Evolutionary conservation across 2,888 invertebrate species (phyloP).

Genomic region (Melinopterus prodromus): DNA sequence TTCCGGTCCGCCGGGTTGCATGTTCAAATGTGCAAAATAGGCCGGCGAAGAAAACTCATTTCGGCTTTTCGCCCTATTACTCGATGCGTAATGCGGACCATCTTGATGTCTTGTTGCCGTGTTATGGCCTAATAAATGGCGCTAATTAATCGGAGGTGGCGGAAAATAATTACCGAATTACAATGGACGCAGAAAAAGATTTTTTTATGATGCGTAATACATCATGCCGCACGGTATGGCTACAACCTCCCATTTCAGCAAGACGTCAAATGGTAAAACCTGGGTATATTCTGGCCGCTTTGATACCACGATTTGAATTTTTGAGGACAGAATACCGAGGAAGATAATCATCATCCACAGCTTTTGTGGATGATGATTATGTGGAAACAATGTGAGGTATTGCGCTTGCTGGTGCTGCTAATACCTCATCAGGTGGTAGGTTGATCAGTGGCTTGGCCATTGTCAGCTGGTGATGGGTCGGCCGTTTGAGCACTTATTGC

Average conservation of each 20-base stretch:
- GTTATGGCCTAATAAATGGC: neutral
- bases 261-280: too few species aligned
- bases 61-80: neutral
- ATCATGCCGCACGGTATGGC: neutral
- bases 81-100: neutral
- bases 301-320: too few species aligned
- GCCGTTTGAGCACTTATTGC: too few species aligned
- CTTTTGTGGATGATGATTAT: too few species aligned
- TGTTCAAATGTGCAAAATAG: neutral
- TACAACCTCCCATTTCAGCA: neutral
- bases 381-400: too few species aligned
- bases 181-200: neutral
- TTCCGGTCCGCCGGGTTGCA: neutral
- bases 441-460: too few species aligned
- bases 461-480: too few species aligned
- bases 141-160: neutral
- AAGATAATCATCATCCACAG: too few species aligned
- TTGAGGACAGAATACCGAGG: too few species aligned
- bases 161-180: slow-evolving; percentile 4
- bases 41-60: neutral
- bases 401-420: too few species aligned
- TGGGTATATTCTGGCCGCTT: too few species aligned
- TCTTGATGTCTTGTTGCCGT: neutral
- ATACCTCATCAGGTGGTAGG: too few species aligned
- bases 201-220: neutral